Conservation (phyloP, 2,113 vertebrate species). For the Loxodonta africana region DNA sequence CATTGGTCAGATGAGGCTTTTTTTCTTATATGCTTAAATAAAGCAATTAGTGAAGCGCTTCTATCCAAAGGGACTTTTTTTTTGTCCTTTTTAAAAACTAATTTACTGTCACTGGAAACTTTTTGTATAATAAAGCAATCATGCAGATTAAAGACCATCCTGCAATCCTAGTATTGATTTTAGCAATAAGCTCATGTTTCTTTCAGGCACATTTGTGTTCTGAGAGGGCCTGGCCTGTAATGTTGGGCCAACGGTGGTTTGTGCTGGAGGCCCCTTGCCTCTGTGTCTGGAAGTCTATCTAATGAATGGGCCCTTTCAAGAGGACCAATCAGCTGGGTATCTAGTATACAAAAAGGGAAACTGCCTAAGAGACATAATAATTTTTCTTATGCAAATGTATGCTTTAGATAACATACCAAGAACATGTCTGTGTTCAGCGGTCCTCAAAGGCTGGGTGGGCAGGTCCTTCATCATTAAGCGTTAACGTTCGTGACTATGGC, state of each 20-base stretch:
- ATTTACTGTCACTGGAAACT: conserved; percentile 80
- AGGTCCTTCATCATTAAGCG: not conserved
- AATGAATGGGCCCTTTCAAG: not conserved
- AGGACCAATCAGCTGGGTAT: not conserved
- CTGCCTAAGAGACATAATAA: not conserved
- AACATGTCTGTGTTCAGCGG: not conserved
- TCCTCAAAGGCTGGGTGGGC: not conserved
- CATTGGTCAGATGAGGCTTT: conserved; percentile 82
- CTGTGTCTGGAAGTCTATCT: not conserved
- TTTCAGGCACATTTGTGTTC: not conserved
- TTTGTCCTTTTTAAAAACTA: conserved; percentile 70
- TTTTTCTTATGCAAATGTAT: not conserved
- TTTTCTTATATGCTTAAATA: conserved; percentile 75
- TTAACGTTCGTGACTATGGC: fast-evolving
- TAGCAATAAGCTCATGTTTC: not conserved
- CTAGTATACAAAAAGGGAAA: not conserved
- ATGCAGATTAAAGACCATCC: conserved; percentile 35
- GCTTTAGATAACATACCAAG: not conserved
- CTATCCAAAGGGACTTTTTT: conserved; percentile 75
- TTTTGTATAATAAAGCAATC: conserved; percentile 83
- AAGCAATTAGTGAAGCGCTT: conserved; percentile 77
- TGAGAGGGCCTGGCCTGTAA: not conserved
- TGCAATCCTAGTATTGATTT: conserved; percentile 45
- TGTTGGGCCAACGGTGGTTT: not conserved
- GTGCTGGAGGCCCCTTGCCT: conserved; percentile 26